A percentile compares a stretch with the other conserved stretches of the same genome.
Evolutionary conservation across 37 sponge, comb jelly and placozoan genomes (phyloP).

Genomic region (Hexactinellida sp.): DNA sequence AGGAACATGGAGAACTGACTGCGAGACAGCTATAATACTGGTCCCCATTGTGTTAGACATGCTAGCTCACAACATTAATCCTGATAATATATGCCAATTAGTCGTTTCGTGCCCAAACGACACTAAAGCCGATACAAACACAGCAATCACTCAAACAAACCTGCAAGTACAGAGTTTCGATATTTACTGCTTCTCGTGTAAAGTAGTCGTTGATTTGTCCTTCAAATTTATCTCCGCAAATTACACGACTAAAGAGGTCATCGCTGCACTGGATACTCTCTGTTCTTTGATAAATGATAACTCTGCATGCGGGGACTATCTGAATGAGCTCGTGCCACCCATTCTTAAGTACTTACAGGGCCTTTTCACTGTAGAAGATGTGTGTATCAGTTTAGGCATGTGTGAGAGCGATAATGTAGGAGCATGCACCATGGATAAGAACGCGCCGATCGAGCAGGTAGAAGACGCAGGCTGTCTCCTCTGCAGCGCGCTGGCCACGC

Average conservation of each 20-base stretch:
- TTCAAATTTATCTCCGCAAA: neutral
- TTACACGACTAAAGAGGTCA: neutral
- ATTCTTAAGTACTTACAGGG: neutral
- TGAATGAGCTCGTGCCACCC: neutral
- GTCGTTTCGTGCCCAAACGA: neutral
- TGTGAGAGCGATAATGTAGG: neutral
- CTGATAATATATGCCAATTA: neutral
- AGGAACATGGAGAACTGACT: neutral
- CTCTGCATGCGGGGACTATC: neutral
- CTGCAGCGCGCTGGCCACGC: neutral
- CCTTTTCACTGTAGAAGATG: neutral
- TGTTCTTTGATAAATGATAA: neutral
- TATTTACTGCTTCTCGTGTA: neutral
- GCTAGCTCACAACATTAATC: neutral
- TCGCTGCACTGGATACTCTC: neutral
- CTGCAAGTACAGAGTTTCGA: neutral
- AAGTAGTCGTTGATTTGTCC: neutral
- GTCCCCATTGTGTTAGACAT: conserved; percentile 5
- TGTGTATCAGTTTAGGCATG: neutral
- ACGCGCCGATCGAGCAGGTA: neutral
- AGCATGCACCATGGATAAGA: neutral
- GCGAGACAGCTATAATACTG: neutral
- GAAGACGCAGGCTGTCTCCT: neutral
- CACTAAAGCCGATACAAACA: neutral
- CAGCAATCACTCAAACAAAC: neutral